phyloP scores from a whole-genome alignment of 2,113 vertebrate species.

The Atractosteus spatula region DNA sequence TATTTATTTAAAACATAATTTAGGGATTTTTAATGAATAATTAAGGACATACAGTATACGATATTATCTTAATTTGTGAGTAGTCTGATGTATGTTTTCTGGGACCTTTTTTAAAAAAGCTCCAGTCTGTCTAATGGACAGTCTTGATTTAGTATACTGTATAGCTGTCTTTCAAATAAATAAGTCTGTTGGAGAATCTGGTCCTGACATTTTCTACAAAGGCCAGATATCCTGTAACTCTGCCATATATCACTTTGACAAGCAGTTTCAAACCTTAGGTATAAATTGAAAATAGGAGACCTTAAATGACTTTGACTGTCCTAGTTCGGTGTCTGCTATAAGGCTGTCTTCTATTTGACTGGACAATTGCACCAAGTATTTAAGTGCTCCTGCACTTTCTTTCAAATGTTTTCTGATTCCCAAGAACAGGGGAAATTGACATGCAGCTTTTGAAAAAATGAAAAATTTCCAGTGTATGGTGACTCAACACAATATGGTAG shows the following conservation, averaged over 20 bases:
- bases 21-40: background rate
- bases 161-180: background rate
- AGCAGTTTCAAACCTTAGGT: slow-evolving; percentile 53
- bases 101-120: background rate
- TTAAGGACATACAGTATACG: background rate
- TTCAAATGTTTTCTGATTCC: slow-evolving; percentile 23
- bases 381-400: slow-evolving; percentile 28
- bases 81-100: too few relatives aligned
- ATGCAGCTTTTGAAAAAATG: slow-evolving; percentile 40
- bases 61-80: background rate
- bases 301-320: slow-evolving; percentile 49
- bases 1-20: background rate
- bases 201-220: background rate
- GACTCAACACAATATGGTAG: slow-evolving; percentile 35
- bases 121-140: background rate
- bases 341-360: slow-evolving; percentile 40
- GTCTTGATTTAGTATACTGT: slow-evolving; percentile 1
- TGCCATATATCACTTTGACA: slow-evolving; percentile 55
- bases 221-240: background rate
- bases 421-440: slow-evolving; percentile 43
- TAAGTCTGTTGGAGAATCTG: background rate
- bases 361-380: slow-evolving; percentile 27
- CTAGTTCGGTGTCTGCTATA: slow-evolving; percentile 31
- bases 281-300: slow-evolving; percentile 48
- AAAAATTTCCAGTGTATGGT: slow-evolving; percentile 38